phyloP scores from a whole-genome alignment of 2,113 vertebrate species.

The Neoarius graeffei region DNA sequence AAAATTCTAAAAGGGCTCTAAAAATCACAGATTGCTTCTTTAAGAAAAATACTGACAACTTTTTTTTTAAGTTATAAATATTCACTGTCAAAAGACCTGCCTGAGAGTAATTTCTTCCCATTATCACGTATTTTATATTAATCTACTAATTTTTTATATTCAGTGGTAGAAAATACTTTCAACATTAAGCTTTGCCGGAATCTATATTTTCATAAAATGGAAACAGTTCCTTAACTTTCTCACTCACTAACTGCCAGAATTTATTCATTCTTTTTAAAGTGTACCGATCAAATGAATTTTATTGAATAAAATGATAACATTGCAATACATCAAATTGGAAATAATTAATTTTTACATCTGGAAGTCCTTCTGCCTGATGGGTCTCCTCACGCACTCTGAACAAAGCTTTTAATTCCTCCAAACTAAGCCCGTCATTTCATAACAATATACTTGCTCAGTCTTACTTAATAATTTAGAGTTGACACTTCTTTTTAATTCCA shows the following conservation, averaged over 20 bases:
- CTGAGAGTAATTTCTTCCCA: neutral
- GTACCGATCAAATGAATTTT: neutral
- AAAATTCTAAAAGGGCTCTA: neutral
- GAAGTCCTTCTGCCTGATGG: neutral
- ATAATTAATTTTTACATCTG: neutral
- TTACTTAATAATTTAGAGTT: conserved; percentile 3
- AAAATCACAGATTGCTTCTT: neutral
- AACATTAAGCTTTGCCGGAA: neutral
- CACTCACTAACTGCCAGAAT: neutral
- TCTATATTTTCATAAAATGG: neutral
- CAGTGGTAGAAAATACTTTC: too few species aligned
- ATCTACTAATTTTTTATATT: neutral
- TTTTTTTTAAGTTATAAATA: neutral
- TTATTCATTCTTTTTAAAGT: neutral
- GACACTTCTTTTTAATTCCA: conserved; percentile 12
- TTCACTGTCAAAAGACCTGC: neutral
- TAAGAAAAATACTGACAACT: neutral
- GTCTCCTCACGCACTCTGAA: neutral
- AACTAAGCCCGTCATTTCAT: neutral
- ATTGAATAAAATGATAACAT: neutral
- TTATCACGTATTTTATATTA: neutral
- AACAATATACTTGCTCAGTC: conserved; percentile 7
- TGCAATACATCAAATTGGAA: neutral
- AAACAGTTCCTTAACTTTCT: neutral
- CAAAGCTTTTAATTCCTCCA: conserved; percentile 3